Evolutionary conservation across 2,113 vertebrate genomes (phyloP).

Genomic region (Benitochromis conjunctus): DNA sequence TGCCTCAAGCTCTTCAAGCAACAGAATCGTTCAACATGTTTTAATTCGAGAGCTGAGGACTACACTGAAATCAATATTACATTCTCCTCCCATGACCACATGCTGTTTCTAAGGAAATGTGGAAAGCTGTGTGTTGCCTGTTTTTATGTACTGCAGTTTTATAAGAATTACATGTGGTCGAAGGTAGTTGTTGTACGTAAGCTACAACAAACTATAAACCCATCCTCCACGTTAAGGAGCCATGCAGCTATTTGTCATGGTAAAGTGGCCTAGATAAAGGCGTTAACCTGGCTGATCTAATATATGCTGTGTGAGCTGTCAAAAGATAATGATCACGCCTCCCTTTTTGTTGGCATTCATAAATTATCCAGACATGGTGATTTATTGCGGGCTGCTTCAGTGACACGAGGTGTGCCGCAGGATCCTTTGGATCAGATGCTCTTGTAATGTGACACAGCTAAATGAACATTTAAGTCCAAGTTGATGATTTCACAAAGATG

Average conservation of each 20-base stretch:
- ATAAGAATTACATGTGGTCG: not conserved
- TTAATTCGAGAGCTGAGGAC: not conserved
- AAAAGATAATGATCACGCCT: slow-evolving; percentile 17
- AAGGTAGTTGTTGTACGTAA: not conserved
- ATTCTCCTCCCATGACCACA: not conserved
- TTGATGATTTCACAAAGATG: not conserved
- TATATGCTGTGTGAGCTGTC: slow-evolving; percentile 7
- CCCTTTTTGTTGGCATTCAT: slow-evolving; percentile 24
- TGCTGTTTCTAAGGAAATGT: not conserved
- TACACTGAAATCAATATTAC: not conserved
- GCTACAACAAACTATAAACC: not conserved
- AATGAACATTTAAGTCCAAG: not conserved
- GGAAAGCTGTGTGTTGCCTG: not conserved
- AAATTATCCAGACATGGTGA: slow-evolving; percentile 8
- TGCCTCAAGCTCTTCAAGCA: not conserved
- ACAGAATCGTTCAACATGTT: not conserved
- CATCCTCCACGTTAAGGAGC: not conserved
- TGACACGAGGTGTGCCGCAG: not conserved
- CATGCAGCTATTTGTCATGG: not conserved
- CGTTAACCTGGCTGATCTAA: slow-evolving; percentile 17
- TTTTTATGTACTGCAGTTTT: not conserved
- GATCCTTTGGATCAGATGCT: not conserved
- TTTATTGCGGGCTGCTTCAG: slow-evolving; percentile 12
- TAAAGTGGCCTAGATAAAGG: not conserved
- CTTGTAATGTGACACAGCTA: not conserved